phyloP scores from a whole-genome alignment of 30 jellyfish, hydroid and myxozoan species.

The Aurelia coerulea region DNA sequence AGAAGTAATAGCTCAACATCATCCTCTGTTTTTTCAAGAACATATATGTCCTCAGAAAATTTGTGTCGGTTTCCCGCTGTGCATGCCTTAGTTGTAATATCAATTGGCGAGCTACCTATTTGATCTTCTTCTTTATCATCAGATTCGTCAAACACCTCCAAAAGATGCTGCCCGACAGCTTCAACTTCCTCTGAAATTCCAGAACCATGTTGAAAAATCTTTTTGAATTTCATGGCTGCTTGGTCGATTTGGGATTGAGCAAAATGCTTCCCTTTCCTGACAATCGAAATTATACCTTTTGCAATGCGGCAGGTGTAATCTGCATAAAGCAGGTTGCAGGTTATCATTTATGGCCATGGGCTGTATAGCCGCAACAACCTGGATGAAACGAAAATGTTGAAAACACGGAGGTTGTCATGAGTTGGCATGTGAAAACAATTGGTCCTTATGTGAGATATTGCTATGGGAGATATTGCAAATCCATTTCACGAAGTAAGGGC shows the following conservation, averaged over 20 bases:
- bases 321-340: too few species aligned
- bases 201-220: not conserved
- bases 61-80: not conserved
- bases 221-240: not conserved
- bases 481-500: too few species aligned
- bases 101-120: not conserved
- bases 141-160: not conserved
- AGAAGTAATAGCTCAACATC: not conserved
- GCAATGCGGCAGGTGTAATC: too few species aligned
- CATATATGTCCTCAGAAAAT: constrained; percentile 1
- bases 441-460: too few species aligned
- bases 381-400: too few species aligned
- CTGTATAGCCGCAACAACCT: too few species aligned
- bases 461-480: too few species aligned
- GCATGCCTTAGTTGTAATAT: not conserved
- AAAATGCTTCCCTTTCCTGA: constrained; percentile 13
- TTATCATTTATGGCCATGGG: too few species aligned
- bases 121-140: not conserved
- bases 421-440: too few species aligned
- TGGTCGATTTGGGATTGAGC: constrained; percentile 12
- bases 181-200: not conserved
- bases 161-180: not conserved
- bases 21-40: constrained; percentile 15
- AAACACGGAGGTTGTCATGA: too few species aligned
- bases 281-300: not conserved